Evolutionary conservation across 2,888 invertebrate species (phyloP).

Genomic region (Toxonevra muliebris): DNA sequence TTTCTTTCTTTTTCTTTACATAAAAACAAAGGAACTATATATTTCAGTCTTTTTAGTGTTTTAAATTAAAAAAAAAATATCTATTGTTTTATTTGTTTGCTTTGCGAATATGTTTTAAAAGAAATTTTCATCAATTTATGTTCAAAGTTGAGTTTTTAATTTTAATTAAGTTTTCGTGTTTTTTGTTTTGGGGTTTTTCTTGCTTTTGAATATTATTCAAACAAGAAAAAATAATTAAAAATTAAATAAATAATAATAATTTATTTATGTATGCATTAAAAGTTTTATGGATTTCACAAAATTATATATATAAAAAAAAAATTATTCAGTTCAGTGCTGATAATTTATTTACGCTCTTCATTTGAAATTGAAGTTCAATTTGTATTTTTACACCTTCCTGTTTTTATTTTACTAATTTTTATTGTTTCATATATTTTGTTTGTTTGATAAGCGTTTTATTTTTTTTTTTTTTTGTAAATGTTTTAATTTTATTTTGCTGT

Average conservation of each 20-base stretch:
- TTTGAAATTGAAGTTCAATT: too few relatives aligned
- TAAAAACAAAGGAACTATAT: constrained; percentile 67
- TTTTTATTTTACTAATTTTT: too few relatives aligned
- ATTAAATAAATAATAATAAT: constrained; percentile 10
- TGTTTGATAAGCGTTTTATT: too few relatives aligned
- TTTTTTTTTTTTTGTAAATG: too few relatives aligned
- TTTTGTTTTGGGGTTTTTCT: background rate
- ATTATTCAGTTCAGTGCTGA: too few relatives aligned
- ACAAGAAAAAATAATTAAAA: background rate
- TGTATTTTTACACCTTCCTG: too few relatives aligned
- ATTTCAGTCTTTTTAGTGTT: constrained; percentile 66
- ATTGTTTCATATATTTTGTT: too few relatives aligned
- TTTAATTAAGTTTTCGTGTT: background rate
- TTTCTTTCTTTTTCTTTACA: constrained; percentile 54
- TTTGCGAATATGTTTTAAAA: background rate
- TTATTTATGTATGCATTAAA: background rate
- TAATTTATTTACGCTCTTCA: too few relatives aligned
- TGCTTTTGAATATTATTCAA: background rate
- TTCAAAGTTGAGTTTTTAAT: too few relatives aligned
- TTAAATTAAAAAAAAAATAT: constrained; percentile 50
- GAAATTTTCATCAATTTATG: background rate
- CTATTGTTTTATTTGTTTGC: constrained; percentile 41
- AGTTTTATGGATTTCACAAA: too few relatives aligned
- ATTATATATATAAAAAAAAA: too few relatives aligned
- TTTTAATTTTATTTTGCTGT: too few relatives aligned